Evolutionary conservation across 2,113 vertebrate species (phyloP).

Genomic region (Leptocoma aspasia): DNA sequence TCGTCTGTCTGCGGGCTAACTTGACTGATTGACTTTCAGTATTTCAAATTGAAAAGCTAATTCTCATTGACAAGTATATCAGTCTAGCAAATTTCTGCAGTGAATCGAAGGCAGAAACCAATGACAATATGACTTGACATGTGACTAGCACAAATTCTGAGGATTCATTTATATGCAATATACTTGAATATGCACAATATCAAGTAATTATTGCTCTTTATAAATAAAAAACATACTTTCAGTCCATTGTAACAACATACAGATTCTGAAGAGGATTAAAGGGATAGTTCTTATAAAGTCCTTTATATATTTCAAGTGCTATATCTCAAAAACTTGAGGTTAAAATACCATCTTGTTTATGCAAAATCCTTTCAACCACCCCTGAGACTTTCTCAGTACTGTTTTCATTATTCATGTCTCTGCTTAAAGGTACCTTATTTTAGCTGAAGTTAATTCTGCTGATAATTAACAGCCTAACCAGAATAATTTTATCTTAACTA

Average conservation of each 20-base stretch:
- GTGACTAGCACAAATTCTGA: background rate
- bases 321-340: background rate
- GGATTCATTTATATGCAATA: background rate
- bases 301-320: background rate
- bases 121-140: background rate
- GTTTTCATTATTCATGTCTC: background rate
- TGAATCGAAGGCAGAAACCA: background rate
- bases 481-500: background rate
- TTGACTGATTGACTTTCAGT: background rate
- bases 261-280: background rate
- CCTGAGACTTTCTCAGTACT: background rate
- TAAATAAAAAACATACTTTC: background rate
- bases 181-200: background rate
- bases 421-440: background rate
- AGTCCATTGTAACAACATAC: background rate
- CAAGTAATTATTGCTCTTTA: background rate
- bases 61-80: background rate
- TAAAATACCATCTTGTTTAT: background rate
- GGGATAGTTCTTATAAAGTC: background rate
- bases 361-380: background rate
- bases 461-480: background rate
- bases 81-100: background rate
- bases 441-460: background rate
- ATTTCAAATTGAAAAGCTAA: background rate
- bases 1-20: rapidly evolving